Evolutionary conservation across 1,140 invertebrate species (phyloP).

Genomic region (Leptinotarsa undecemlineata): DNA sequence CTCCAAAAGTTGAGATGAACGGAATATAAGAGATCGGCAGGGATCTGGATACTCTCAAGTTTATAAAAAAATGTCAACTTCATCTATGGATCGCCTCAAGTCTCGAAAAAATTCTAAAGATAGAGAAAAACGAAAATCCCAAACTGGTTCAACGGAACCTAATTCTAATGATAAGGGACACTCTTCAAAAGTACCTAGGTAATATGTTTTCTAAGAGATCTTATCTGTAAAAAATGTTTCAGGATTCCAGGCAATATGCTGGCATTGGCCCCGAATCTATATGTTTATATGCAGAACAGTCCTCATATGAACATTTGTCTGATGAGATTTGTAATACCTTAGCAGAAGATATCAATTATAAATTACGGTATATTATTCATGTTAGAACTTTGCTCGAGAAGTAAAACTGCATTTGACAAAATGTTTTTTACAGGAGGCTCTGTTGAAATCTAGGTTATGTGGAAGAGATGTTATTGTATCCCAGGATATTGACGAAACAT

Average conservation of each 20-base stretch:
- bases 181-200: slow-evolving; percentile 39
- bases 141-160: slow-evolving; percentile 26
- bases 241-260: slow-evolving; percentile 49
- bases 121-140: slow-evolving; percentile 43
- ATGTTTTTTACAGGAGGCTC: slow-evolving; percentile 45
- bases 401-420: not conserved
- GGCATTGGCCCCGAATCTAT: slow-evolving; percentile 47
- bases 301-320: slow-evolving; percentile 36
- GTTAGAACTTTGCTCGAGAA: slow-evolving; percentile 37
- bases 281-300: slow-evolving; percentile 44
- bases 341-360: slow-evolving; percentile 53
- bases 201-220: not conserved
- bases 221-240: slow-evolving; percentile 32
- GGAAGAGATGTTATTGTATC: slow-evolving; percentile 44
- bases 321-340: slow-evolving; percentile 47
- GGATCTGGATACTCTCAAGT: no score
- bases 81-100: slow-evolving; percentile 29
- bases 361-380: slow-evolving; percentile 51
- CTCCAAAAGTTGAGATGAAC: no score
- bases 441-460: slow-evolving; percentile 47
- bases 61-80: not conserved
- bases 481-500: slow-evolving; percentile 48
- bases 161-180: slow-evolving; percentile 43
- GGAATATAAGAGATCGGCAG: no score
- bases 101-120: slow-evolving; percentile 40